Evolutionary conservation across 2,888 invertebrate genomes (phyloP).

Genomic region (Heteropelma amictum): DNA sequence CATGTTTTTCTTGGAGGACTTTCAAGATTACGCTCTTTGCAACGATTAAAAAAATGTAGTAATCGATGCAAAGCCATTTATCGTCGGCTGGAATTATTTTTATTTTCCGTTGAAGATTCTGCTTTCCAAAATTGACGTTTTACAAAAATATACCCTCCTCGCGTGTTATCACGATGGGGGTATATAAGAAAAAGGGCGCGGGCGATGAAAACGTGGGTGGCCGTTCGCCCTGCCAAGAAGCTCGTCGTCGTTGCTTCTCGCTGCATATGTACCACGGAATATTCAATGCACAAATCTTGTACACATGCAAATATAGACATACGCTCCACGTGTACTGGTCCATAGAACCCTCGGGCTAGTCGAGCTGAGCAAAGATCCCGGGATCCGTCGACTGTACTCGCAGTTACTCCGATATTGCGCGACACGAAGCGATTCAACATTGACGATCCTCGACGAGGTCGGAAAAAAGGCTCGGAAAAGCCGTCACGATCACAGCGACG

Average conservation of each 20-base stretch:
- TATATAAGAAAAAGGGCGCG: background rate
- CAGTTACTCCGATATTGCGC: slow-evolving; percentile 14
- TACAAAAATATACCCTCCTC: too few species aligned
- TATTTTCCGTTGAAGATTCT: too few species aligned
- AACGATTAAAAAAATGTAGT: too few species aligned
- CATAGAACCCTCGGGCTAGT: slow-evolving; percentile 1
- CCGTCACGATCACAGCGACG: background rate
- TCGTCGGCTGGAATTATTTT: too few species aligned
- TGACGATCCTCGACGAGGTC: slow-evolving; percentile 50
- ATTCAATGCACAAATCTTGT: background rate
- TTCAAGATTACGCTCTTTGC: too few species aligned
- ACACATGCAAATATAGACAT: background rate
- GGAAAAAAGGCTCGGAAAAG: slow-evolving; percentile 49
- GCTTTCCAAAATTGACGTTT: too few species aligned
- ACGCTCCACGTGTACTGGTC: background rate
- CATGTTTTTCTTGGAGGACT: too few species aligned
- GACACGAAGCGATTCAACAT: slow-evolving; percentile 36
- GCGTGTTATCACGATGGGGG: too few species aligned
- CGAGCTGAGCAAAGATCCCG: slow-evolving; percentile 37
- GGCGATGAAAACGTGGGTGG: slow-evolving; percentile 60
- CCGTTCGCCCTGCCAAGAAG: slow-evolving; percentile 55
- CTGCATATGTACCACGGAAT: slow-evolving; percentile 4
- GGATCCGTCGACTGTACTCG: slow-evolving; percentile 30
- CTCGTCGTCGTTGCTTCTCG: background rate
- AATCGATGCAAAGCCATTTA: too few species aligned